Conservation (phyloP, 2,113 vertebrate species). For the Girardinichthys multiradiatus region DNA sequence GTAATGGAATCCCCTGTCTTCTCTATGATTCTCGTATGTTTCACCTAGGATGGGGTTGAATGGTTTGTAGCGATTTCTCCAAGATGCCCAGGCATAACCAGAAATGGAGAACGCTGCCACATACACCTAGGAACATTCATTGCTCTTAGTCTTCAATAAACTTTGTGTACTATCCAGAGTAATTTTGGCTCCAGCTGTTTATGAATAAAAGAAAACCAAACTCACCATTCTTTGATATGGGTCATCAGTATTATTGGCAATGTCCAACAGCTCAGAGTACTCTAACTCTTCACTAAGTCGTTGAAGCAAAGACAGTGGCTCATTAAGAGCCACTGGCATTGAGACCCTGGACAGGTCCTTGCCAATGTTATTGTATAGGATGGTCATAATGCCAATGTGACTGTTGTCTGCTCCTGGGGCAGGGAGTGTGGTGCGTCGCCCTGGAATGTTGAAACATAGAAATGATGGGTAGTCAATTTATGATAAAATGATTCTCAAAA, state of each 20-base stretch:
- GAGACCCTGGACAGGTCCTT: conserved; percentile 93
- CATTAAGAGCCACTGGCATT: conserved; percentile 89
- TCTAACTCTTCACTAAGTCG: conserved; percentile 91
- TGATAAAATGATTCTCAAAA: too few species aligned
- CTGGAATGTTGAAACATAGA: conserved; percentile 24
- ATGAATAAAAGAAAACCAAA: background rate
- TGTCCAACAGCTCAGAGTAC: conserved; percentile 87
- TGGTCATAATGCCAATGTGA: conserved; percentile 90
- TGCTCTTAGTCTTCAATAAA: background rate
- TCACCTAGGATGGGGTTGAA: conserved; percentile 95
- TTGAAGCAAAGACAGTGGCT: conserved; percentile 88
- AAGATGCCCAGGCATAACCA: conserved; percentile 90
- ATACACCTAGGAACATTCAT: conserved; percentile 80
- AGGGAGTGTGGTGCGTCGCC: conserved; percentile 82
- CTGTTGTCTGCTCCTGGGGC: conserved; percentile 80
- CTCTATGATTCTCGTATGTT: conserved; percentile 88
- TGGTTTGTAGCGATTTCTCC: conserved; percentile 90
- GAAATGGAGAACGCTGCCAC: conserved; percentile 91
- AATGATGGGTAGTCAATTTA: background rate
- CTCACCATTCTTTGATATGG: conserved; percentile 89
- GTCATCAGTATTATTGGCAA: conserved; percentile 82
- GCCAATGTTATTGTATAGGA: conserved; percentile 93
- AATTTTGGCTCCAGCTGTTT: background rate
- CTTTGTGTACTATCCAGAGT: background rate
- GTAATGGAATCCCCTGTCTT: conserved; percentile 89